Base-by-base conservation (phyloP, 2,113 vertebrate genomes). In the Zapus hudsonius region DNA sequence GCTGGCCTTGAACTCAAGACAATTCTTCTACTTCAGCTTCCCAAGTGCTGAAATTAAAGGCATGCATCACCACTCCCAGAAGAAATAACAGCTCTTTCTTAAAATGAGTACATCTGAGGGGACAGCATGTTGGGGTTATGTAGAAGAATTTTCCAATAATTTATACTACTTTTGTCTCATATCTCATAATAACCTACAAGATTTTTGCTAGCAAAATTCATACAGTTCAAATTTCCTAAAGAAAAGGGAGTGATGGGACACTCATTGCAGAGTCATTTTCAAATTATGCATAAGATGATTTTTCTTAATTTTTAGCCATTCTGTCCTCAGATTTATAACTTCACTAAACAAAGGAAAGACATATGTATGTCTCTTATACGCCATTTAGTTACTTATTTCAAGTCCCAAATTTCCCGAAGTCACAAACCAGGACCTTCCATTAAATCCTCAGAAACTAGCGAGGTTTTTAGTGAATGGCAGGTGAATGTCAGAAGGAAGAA, bases 251-350 rank as follows among this genome's bases (percentile, higher is more conserved):
- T 23, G 3, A 86, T 29, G 78, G 20, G 10, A 40, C 29, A 84
- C 72, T 87, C 22, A 76, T 52, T 15, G 27, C 6, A 52, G 81
- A 61, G 11, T 59, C 31, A 90, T 52, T 84, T 90, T 84, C 38
- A 84, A 92, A 87, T 94, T 84, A 76, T 55, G 64, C 47, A 88
- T 67, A 44, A 92, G 80, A 69, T 36, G 31, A 87, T 36, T 81
- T 87, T 38, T 74, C 40, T 90, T 75, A 86, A 87, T 67, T 81
- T 87, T 36, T 72, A 64, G 1, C 33, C 84, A 70, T 29, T 78
- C 12, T 73, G 5, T 40, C 44, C 42, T 75, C 38, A 70, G 16
- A 78, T 11, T 55, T 69, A 27, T 1, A 76, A 20, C 23, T 66
- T 85, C 69, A n/a, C n/a, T n/a, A n/a, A 84, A 52, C 47, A 87